Conservation (phyloP, 2,113 vertebrate species). For the Podilymbus podiceps region DNA sequence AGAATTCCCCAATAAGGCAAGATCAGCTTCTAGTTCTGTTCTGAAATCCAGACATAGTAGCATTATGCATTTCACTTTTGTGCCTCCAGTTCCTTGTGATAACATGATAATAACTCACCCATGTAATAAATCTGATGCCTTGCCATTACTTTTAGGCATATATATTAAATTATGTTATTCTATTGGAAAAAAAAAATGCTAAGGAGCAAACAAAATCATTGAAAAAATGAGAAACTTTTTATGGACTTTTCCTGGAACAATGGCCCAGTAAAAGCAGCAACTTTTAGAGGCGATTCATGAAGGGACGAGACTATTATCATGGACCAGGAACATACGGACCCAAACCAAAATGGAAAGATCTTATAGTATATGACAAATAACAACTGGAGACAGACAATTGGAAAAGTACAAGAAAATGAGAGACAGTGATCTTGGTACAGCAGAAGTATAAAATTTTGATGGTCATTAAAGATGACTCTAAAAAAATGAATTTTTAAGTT, state of each 20-base stretch:
- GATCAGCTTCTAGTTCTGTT: not conserved
- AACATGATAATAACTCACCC: rapidly evolving
- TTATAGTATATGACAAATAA: not conserved
- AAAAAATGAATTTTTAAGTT: not conserved
- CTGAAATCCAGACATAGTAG: not conserved
- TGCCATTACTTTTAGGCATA: not conserved
- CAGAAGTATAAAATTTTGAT: not conserved
- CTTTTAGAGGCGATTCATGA: not conserved
- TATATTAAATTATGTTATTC: not conserved
- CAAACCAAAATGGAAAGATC: not conserved
- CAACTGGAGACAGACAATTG: not conserved
- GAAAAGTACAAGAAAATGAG: not conserved
- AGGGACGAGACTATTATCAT: not conserved
- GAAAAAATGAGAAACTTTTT: not conserved
- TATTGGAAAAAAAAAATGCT: not conserved
- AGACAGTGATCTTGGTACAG: not conserved
- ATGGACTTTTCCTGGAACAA: not conserved
- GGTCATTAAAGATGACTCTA: not conserved
- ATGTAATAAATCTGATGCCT: not conserved
- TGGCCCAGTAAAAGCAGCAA: not conserved
- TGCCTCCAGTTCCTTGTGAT: not conserved
- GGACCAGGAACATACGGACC: not conserved
- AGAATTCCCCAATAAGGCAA: not conserved
- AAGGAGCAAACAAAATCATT: not conserved
- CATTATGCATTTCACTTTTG: not conserved